phyloP scores from a whole-genome alignment of 2,888 invertebrate genomes.

The Notocelia uddmanniana region DNA sequence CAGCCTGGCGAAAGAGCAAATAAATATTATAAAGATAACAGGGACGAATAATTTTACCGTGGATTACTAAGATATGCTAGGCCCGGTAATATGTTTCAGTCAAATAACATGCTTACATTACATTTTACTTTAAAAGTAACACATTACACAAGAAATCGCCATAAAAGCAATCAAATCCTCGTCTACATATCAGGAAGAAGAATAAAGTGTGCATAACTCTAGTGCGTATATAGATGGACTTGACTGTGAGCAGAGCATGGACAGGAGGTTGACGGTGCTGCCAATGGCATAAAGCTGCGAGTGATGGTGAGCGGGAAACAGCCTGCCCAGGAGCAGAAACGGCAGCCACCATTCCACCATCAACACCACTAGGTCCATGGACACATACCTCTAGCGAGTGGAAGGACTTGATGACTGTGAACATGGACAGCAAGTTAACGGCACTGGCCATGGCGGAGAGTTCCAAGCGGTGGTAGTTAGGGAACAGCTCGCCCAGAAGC shows the following conservation, averaged over 20 bases:
- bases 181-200: too few relatives aligned
- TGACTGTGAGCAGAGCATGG: slow-evolving; percentile 86
- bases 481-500: slow-evolving; percentile 87
- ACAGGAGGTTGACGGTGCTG: slow-evolving; percentile 82
- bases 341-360: slow-evolving; percentile 87
- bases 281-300: slow-evolving; percentile 84
- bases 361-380: slow-evolving; percentile 64
- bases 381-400: slow-evolving; percentile 72
- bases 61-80: too few relatives aligned
- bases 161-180: too few relatives aligned
- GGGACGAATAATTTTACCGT: too few relatives aligned
- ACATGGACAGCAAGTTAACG: slow-evolving; percentile 84
- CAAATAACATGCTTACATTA: too few relatives aligned
- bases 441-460: slow-evolving; percentile 85
- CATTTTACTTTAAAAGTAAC: too few relatives aligned
- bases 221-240: slow-evolving; percentile 83
- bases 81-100: too few relatives aligned
- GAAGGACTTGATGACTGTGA: slow-evolving; percentile 85
- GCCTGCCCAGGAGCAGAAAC: slow-evolving; percentile 86
- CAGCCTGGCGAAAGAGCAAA: slow-evolving; percentile 57
- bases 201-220: too few relatives aligned
- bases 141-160: too few relatives aligned
- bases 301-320: slow-evolving; percentile 85
- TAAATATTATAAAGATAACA: not conserved
- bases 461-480: slow-evolving; percentile 83